Evolutionary conservation across 2,888 invertebrate species (phyloP).

Genomic region (Drosophila prolongata): DNA sequence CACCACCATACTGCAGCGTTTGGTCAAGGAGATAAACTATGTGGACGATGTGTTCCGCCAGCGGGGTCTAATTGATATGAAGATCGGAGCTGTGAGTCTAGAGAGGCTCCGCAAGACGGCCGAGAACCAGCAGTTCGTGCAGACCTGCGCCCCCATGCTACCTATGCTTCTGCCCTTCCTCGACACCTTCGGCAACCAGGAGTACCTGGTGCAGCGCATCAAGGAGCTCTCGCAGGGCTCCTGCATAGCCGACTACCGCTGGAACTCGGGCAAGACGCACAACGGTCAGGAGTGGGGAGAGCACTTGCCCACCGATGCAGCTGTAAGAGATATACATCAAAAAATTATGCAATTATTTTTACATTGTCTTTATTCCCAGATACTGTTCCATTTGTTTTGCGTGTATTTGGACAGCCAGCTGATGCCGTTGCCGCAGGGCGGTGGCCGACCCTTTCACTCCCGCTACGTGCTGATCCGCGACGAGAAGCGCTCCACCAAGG

Average conservation of each 20-base stretch:
- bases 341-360: neutral
- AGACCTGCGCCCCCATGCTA: slow-evolving; percentile 82
- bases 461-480: slow-evolving; percentile 85
- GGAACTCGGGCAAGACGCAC: slow-evolving; percentile 92
- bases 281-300: slow-evolving; percentile 92
- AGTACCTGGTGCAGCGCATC: slow-evolving; percentile 92
- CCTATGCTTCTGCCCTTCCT: slow-evolving; percentile 90
- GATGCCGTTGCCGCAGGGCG: slow-evolving; percentile 88
- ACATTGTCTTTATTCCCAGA: slow-evolving; percentile 84
- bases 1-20: slow-evolving; percentile 91
- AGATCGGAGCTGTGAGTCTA: slow-evolving; percentile 89
- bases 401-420: slow-evolving; percentile 94
- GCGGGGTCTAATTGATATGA: slow-evolving; percentile 88
- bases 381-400: slow-evolving; percentile 93
- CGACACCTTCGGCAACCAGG: slow-evolving; percentile 92
- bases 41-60: slow-evolving; percentile 89
- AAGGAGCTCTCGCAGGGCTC: slow-evolving; percentile 92
- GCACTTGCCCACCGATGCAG: slow-evolving; percentile 93
- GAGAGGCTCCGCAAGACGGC: slow-evolving; percentile 91
- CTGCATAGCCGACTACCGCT: slow-evolving; percentile 94
- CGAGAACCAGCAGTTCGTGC: slow-evolving; percentile 85
- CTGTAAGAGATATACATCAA: slow-evolving; percentile 85
- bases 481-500: slow-evolving; percentile 83
- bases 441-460: slow-evolving; percentile 87
- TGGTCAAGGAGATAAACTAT: slow-evolving; percentile 90